These are phyloP conservation scores for Bryconaethiops microstoma DNA, from an alignment of 2,797 vertebrate species.

Conservation along the genomic window DNA sequence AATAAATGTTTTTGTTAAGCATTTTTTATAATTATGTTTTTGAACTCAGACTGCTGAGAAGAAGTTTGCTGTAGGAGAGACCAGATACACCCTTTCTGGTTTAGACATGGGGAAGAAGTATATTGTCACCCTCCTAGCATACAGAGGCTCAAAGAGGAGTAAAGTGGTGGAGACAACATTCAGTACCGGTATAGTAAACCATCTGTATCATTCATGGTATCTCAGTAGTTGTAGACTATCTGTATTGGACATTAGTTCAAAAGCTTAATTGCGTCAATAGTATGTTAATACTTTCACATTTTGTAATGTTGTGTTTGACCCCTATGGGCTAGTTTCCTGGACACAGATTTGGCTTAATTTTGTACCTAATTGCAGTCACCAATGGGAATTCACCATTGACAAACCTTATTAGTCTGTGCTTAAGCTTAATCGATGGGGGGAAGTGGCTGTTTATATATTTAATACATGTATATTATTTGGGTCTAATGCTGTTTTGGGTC, in stretches of 20 bases:
- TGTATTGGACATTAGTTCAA: neutral
- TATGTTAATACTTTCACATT: neutral
- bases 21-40: neutral
- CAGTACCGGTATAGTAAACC: conserved; percentile 78
- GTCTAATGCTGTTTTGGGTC: neutral
- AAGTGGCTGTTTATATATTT: neutral
- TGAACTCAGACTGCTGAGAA: conserved; percentile 72
- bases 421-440: too few species aligned
- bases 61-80: conserved; percentile 67
- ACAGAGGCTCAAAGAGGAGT: conserved; percentile 78
- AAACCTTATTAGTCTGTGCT: too few species aligned
- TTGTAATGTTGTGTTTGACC: neutral
- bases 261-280: neutral
- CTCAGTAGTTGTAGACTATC: neutral
- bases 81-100: conserved; percentile 70
- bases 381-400: too few species aligned
- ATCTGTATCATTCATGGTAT: neutral
- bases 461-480: neutral
- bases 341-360: too few species aligned
- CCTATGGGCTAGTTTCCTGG: neutral
- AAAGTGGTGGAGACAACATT: conserved; percentile 74
- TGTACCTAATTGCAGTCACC: too few species aligned
- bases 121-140: conserved; percentile 79
- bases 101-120: conserved; percentile 78
- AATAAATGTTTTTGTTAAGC: too few species aligned